Base-by-base conservation (phyloP, 2,113 vertebrate genomes). In the Dasypus novemcinctus region DNA sequence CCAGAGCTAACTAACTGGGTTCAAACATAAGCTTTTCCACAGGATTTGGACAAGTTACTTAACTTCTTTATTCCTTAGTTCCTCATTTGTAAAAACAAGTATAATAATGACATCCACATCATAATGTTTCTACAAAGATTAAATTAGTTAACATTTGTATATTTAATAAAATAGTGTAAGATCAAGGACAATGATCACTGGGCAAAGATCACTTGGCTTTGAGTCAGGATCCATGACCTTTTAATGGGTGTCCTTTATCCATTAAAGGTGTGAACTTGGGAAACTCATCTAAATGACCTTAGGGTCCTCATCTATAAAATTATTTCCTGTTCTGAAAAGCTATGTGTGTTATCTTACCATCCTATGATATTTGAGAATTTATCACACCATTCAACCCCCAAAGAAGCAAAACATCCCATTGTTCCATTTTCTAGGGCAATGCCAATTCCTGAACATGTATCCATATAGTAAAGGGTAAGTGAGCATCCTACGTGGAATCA, bases 401-500 rank as follows among this genome's bases (percentile, higher is more conserved):
- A 3, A 4, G 46, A 46, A 90, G 71, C 3, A 7, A 64, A 71
- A 18, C 1, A 27, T 54, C 2, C 13, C 17, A 68, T 85, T 5
- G 43, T 81, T 25, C 38, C 13, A n/a, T 79, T 46, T 66, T 36
- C 52, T 14, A 79, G n/a, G 41, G 14, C 27, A 33, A 11, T 57
- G 7, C 27, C 31, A 71, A 5, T 36, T 84, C 13, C 4, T 68
- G 4, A 85, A 33, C 20, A 25, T 25, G 10, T 4, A 18, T 84
- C 2, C 27, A 4, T 0, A 7, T 10, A 43, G 1, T 6, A 17
- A 52, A 71, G 21, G 10, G 1, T 33, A 8, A 52, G 2, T 18
- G 7, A 61, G 1, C 1, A 49, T 54, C 18, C n/a, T 27, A 15
- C 11, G 11, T 12, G n/a, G 2, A 8, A 23, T 7, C 17, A 18